Conservation (phyloP, 2,113 vertebrate species). For the Nestor notabilis region DNA sequence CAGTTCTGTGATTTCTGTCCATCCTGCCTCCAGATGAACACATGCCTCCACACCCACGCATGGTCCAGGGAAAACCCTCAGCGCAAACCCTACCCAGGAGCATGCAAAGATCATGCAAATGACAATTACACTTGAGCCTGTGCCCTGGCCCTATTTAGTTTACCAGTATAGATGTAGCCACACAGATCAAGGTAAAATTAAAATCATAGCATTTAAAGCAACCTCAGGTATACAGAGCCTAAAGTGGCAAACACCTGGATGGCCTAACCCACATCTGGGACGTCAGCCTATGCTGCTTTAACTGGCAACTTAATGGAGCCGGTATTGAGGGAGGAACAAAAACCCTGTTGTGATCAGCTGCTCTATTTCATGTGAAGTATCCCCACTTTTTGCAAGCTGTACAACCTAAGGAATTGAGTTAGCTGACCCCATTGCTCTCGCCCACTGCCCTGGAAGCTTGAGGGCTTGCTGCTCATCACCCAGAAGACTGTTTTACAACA, state of each 20-base stretch:
- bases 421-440: not conserved
- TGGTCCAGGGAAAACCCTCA: not conserved
- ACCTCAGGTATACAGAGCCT: not conserved
- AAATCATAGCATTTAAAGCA: not conserved
- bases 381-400: not conserved
- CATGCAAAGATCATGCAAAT: not conserved
- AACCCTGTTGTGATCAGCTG: not conserved
- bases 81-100: not conserved
- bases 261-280: not conserved
- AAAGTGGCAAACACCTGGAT: not conserved
- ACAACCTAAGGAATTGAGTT: not conserved
- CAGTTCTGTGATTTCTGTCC: not conserved
- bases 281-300: not conserved
- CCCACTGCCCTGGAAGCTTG: rapidly evolving
- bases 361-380: not conserved
- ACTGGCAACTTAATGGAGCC: not conserved
- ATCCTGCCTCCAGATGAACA: not conserved
- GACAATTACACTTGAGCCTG: not conserved
- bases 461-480: not conserved
- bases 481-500: not conserved
- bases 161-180: not conserved
- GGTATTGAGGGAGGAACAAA: not conserved
- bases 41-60: not conserved
- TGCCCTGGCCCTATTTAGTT: not conserved
- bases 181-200: not conserved